Evolutionary conservation across 2,797 vertebrate species (phyloP), one percentile per base, ranked within the genome.

Genomic region (Florisuga fusca): DNA sequence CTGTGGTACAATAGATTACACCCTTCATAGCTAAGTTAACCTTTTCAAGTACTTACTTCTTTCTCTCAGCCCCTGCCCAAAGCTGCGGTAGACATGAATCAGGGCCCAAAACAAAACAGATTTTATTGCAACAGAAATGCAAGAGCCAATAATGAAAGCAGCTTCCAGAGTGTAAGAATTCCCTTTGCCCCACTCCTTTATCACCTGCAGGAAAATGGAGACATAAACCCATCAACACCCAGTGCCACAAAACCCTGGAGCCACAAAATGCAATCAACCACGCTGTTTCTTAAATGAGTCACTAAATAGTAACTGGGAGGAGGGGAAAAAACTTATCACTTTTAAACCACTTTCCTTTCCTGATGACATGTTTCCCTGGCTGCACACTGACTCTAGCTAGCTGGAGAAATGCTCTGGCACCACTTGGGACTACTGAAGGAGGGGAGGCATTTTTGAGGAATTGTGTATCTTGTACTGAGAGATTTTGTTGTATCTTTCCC

Each of bases 31-130:
- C 45, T 27, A 26, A 62, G 45, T 50, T 23, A 26, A 45, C 2
- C 4, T 51, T 76, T 9, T 34, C 3, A 33, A 33, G n/a, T 79
- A 98, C 98, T 98, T 96, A 99, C 98, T 98, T 97, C 98, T 98
- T 95, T 99, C 98, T 80, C 98, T 97, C 83, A 99, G 97, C 81
- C 98, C 98, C 86, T 98, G 98, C 22, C 98, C 98, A 19, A 99
- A 99, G 97, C 97, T 98, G 90, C 93, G 97, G 81, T 98, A 98
- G 84, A 99, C 97, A 3, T 95, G 97, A 76, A 97, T 41, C 95
- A 99, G 95, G 1, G 98, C 97, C 98, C 98, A 98, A 57, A 98
- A 93, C 46, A 99, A 96, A 72, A 98, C 98, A 5, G 77, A 96
- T 97, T 99, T 99, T 64, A 99, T 99, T 53, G 95, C 38, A 46